These are phyloP conservation scores for Sebastes goodei DNA, from an alignment of 2,797 vertebrate genomes.

Conservation along the genomic window DNA sequence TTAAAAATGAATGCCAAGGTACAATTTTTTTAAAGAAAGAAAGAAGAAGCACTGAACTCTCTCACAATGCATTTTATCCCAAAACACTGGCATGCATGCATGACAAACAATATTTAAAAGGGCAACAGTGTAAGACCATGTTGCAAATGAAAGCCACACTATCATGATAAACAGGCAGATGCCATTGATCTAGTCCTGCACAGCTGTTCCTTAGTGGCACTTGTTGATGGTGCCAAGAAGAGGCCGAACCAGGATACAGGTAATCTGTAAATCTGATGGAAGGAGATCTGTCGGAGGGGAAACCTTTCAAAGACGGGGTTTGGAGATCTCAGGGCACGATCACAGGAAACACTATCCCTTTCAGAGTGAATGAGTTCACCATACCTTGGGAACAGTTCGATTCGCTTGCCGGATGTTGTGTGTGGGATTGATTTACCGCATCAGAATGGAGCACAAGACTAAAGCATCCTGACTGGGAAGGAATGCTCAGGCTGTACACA, in stretches of 20 bases:
- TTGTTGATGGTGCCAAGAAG: slow-evolving; percentile 35
- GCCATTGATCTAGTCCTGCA: slow-evolving; percentile 21
- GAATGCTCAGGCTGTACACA: not conserved
- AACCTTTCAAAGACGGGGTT: slow-evolving; percentile 34
- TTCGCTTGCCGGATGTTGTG: slow-evolving; percentile 23
- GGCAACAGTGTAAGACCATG: not conserved
- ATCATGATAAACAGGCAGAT: slow-evolving; percentile 32
- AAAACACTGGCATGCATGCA: not conserved
- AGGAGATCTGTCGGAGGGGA: slow-evolving; percentile 48
- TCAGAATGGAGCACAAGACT: not conserved
- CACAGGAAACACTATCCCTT: slow-evolving; percentile 36
- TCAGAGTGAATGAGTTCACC: slow-evolving; percentile 33
- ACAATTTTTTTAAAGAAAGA: not conserved
- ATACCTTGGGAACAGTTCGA: slow-evolving; percentile 34
- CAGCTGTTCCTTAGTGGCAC: slow-evolving; percentile 35
- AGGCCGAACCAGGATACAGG: slow-evolving; percentile 22
- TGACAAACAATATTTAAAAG: slow-evolving; percentile 27
- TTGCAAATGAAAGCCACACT: slow-evolving; percentile 35
- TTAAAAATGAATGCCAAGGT: not conserved
- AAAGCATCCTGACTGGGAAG: not conserved
- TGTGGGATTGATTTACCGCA: slow-evolving; percentile 56
- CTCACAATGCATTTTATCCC: not conserved
- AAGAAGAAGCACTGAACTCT: not conserved
- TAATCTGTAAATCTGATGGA: slow-evolving; percentile 70
- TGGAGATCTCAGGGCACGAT: slow-evolving; percentile 42